phyloP scores from a whole-genome alignment of 1,140 invertebrate genomes.

The Rhagoletis zephyria region DNA sequence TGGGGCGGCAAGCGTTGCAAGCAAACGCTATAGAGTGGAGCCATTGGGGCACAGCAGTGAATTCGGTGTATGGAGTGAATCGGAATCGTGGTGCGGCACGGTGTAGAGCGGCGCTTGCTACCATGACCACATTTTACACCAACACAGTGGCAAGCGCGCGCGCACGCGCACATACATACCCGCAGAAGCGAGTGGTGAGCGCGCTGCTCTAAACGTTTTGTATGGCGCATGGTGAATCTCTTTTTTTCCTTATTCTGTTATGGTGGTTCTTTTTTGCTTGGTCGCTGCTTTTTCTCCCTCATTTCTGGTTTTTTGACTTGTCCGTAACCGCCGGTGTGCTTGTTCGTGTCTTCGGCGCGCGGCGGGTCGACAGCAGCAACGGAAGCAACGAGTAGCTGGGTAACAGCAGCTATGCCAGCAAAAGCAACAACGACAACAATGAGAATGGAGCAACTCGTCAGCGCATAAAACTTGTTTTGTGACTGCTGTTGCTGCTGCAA shows the following conservation, averaged over 20 bases:
- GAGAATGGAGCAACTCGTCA: background rate
- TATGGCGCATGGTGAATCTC: constrained; percentile 30
- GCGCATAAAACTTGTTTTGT: constrained; percentile 27
- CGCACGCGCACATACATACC: background rate
- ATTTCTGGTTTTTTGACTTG: background rate
- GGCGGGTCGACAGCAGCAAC: constrained; percentile 10
- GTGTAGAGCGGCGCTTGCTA: background rate
- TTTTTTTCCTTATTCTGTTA: constrained; percentile 56
- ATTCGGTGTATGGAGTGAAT: background rate
- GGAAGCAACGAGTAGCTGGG: background rate
- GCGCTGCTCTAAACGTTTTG: constrained; percentile 10
- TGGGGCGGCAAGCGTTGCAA: background rate
- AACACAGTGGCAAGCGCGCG: background rate
- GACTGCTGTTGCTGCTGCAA: background rate
- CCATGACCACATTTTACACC: constrained; percentile 31
- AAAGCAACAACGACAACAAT: background rate
- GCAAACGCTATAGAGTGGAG: constrained; percentile 54
- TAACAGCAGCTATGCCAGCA: background rate
- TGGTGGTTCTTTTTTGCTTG: constrained; percentile 53
- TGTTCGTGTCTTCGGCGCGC: background rate
- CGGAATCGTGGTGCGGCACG: constrained; percentile 38
- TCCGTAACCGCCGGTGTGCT: background rate
- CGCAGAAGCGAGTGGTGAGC: background rate
- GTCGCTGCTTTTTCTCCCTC: background rate
- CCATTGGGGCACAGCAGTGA: constrained; percentile 48